A percentile compares a stretch with the other conserved stretches of the same genome.
Conservation (phyloP, 2,888 invertebrate genomes). For the Physocephala rufipes region DNA sequence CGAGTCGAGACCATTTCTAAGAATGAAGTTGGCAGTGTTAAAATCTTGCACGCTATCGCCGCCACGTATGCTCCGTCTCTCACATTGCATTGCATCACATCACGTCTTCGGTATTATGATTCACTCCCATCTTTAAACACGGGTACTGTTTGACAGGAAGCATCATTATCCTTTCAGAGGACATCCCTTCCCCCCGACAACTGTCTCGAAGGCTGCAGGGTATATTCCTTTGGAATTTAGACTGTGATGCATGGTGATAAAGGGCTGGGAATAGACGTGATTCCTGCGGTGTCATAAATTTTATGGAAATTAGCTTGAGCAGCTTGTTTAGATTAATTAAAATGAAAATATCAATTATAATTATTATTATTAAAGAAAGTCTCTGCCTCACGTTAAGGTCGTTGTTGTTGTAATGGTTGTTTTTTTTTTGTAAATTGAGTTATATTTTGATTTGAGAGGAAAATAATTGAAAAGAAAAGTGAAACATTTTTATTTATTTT, state of each 20-base stretch:
- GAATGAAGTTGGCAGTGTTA: constrained; percentile 24
- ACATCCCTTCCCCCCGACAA: neutral
- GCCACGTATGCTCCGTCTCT: neutral
- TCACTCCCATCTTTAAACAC: neutral
- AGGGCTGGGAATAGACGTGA: neutral
- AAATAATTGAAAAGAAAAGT: neutral
- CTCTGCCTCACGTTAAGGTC: neutral
- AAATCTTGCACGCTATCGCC: neutral
- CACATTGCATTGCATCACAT: too few relatives aligned
- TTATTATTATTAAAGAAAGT: constrained; percentile 13
- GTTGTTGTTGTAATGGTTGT: neutral
- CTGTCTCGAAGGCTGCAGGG: too few relatives aligned
- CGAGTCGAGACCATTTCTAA: too few relatives aligned
- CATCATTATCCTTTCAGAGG: neutral
- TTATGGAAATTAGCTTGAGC: constrained; percentile 42
- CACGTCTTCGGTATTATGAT: neutral
- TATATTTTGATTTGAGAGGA: neutral
- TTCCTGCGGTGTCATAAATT: constrained; percentile 38
- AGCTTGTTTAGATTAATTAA: constrained; percentile 41
- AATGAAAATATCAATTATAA: constrained; percentile 34
- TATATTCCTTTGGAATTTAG: too few relatives aligned
- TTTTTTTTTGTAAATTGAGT: neutral
- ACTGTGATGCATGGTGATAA: neutral
- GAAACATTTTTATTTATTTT: too few relatives aligned
- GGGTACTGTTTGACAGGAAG: constrained; percentile 20